A percentile compares a stretch with the other conserved stretches of the same genome.
Conservation (phyloP, 2,797 vertebrate species). For the Rachycentron canadum region DNA sequence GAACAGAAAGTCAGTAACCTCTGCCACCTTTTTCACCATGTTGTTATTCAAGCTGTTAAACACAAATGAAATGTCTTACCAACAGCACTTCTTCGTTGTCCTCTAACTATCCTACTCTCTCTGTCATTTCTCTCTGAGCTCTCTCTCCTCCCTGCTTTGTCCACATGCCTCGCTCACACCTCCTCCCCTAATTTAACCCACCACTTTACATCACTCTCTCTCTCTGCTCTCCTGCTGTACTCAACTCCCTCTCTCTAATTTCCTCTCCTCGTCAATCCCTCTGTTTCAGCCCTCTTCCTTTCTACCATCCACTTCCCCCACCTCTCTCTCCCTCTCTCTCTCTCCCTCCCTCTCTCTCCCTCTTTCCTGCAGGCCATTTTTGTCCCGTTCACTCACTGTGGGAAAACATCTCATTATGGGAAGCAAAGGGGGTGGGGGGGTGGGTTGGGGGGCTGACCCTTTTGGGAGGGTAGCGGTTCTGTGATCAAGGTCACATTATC, state of each 20-base stretch:
- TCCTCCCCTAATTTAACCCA: conserved; percentile 58
- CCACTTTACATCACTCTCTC: conserved; percentile 50
- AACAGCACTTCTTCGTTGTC: conserved; percentile 52
- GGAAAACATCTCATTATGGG: conserved; percentile 88
- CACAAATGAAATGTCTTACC: conserved; percentile 75
- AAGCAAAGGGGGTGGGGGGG: conserved; percentile 28
- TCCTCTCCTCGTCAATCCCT: conserved; percentile 57
- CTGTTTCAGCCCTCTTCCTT: conserved; percentile 55
- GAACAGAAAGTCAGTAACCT: neutral
- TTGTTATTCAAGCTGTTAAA: conserved; percentile 34
- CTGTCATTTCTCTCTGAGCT: conserved; percentile 53
- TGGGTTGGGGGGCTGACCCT: conserved; percentile 59
- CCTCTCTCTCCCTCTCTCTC: conserved; percentile 9
- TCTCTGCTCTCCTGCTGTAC: conserved; percentile 34
- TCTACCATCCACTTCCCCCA: conserved; percentile 34
- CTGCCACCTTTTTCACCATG: neutral
- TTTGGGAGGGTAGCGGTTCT: conserved; percentile 67
- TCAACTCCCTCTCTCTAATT: conserved; percentile 49
- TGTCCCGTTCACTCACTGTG: conserved; percentile 82
- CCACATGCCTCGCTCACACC: conserved; percentile 66
- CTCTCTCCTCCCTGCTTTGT: conserved; percentile 46
- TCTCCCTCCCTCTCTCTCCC: conserved; percentile 20
- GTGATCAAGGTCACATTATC: conserved; percentile 85
- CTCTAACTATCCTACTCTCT: conserved; percentile 47
- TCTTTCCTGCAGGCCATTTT: conserved; percentile 71